Evolutionary conservation across 2,113 vertebrate genomes (phyloP), one percentile per base, ranked within the genome.

Genomic region (Leiothrix lutea): DNA sequence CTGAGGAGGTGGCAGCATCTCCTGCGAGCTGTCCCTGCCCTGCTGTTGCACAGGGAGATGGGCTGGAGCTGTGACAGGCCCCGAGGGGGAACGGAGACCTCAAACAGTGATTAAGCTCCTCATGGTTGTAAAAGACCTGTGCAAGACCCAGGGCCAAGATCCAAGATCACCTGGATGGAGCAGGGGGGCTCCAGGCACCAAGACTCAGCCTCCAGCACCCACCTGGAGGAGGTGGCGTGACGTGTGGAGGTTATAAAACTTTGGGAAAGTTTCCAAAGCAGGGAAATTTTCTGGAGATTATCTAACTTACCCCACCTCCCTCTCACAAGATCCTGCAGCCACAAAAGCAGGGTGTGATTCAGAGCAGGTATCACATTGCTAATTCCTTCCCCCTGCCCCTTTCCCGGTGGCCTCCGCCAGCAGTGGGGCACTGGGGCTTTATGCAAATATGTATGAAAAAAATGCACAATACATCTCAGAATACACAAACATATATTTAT

Each of bases 351-450:
- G 80, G 47, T 0, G 14, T 88, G 86, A 87, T 82, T 73, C 65
- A 8, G 24, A 71, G 89, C 66, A 91, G 83, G 83, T 60, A 69
- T 86, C 45, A 53, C 35, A 4, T 91, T 86, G 57, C 86, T 86
- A 70, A 11, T 82, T 94, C 58, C 54, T 83, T 83, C 20, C 8
- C 58, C 26, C 17, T 3, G 21, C 38, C 54, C 83, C 31, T 80
- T 86, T 47, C 72, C n/a, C 5, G 0, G 70, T 31, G 51, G 47
- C 56, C 73, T 81, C 60, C 66, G 60, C 56, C 91, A 92, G 67
- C 5, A 3, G 5, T 5, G 50, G 53, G 57, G 12, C 72, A 42
- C 71, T 16, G 24, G 22, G 20, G 12, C 19, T 13, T 80, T 89
- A 72, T n/a, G 67, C 42, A 89, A 94, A 88, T 35, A 23, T 0